Percentiles rank a stretch among this genome's conserved stretches.
phyloP scores from a whole-genome alignment of 2,797 vertebrate genomes.

The Halcyon chelicuti region DNA sequence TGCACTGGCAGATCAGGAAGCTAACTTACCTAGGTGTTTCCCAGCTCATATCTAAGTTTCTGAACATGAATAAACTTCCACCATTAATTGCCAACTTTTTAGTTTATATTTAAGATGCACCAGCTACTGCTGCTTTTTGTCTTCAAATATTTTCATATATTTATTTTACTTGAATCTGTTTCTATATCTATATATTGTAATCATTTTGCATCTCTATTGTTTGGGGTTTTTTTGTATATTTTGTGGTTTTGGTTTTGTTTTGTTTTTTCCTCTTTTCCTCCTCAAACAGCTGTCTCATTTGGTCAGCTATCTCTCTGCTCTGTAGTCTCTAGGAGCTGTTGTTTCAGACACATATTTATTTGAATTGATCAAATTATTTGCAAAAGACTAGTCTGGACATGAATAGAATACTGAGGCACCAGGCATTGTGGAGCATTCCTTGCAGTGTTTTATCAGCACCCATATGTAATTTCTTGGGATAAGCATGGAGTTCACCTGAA shows the following conservation, averaged over 20 bases:
- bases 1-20: neutral
- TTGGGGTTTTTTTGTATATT: too few species aligned
- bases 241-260: too few species aligned
- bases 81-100: neutral
- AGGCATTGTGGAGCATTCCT: neutral
- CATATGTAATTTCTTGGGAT: neutral
- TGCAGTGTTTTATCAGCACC: neutral
- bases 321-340: neutral
- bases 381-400: neutral
- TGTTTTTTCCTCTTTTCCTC: neutral
- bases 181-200: neutral
- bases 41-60: neutral
- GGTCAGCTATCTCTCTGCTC: neutral
- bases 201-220: neutral
- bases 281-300: neutral
- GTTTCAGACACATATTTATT: neutral
- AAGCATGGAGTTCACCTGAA: neutral
- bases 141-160: neutral
- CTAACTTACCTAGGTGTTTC: neutral
- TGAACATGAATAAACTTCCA: neutral
- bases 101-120: neutral
- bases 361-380: slow-evolving; percentile 43
- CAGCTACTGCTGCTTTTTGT: neutral
- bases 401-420: neutral
- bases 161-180: neutral